A percentile compares a stretch with the other conserved stretches of the same genome.
phyloP scores from a whole-genome alignment of 2,113 vertebrate species.

The Jaculus jaculus region DNA sequence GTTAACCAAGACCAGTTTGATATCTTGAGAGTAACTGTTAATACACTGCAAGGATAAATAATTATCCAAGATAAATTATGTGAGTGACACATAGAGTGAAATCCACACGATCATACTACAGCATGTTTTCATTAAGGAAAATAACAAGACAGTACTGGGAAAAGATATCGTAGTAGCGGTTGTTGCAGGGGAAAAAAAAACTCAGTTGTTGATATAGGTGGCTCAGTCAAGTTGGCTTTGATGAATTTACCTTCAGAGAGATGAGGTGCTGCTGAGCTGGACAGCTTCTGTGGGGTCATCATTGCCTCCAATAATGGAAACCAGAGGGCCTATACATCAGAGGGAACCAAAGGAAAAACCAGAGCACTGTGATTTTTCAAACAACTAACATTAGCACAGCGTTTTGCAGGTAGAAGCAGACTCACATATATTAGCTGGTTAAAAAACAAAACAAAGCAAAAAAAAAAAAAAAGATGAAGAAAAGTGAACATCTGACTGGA shows the following conservation, averaged over 20 bases:
- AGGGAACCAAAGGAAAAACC: not conserved
- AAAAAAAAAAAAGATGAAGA: not conserved
- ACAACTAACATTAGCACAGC: not conserved
- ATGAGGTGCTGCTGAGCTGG: conserved; percentile 81
- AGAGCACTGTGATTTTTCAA: not conserved
- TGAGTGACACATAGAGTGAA: not conserved
- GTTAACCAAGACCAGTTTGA: not conserved
- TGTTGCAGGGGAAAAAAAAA: not conserved
- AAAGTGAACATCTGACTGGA: not conserved
- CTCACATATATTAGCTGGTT: not conserved
- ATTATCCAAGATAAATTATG: conserved; percentile 1
- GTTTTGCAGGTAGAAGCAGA: not conserved
- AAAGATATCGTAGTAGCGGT: not conserved
- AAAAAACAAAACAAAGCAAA: too few relatives aligned
- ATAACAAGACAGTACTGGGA: not conserved
- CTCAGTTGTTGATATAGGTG: not conserved
- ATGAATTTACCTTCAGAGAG: conserved; percentile 88
- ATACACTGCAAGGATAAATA: not conserved
- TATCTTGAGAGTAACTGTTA: conserved; percentile 52
- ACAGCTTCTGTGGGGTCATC: conserved; percentile 95
- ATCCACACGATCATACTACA: not conserved
- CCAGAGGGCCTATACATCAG: conserved; percentile 90
- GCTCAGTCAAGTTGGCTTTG: not conserved
- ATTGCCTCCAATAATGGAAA: conserved; percentile 95
- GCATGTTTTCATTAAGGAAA: not conserved